Evolutionary conservation across 2,797 vertebrate species (phyloP).

Genomic region (Muraenolepis orangiensis): DNA sequence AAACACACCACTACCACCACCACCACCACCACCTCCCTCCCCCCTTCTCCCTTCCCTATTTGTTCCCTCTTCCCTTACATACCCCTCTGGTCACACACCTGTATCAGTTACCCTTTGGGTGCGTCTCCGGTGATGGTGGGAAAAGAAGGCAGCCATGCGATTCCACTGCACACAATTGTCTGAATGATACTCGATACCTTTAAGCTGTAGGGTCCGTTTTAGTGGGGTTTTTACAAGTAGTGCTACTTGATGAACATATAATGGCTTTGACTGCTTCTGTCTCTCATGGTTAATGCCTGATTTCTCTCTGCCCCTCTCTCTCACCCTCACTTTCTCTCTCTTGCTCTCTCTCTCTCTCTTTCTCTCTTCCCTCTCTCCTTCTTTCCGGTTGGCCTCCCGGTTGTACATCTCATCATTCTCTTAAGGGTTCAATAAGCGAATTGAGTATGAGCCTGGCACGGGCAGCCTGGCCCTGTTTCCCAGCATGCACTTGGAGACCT

Average conservation of each 20-base stretch:
- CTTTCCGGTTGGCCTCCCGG: background rate
- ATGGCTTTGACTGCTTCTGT: constrained; percentile 22
- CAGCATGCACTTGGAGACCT: constrained; percentile 88
- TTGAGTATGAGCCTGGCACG: constrained; percentile 95
- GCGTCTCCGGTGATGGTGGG: constrained; percentile 24
- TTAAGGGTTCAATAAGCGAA: constrained; percentile 90
- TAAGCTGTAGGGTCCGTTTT: background rate
- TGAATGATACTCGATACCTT: background rate
- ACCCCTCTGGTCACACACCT: background rate
- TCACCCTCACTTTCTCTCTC: too few relatives aligned
- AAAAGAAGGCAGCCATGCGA: background rate
- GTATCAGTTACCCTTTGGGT: constrained; percentile 12
- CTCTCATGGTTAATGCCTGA: constrained; percentile 18
- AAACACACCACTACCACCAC: too few relatives aligned
- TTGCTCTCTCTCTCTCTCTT: too few relatives aligned
- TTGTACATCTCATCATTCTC: background rate
- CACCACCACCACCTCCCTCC: too few relatives aligned
- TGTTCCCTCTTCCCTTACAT: background rate
- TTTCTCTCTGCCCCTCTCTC: too few relatives aligned
- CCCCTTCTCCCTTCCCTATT: background rate
- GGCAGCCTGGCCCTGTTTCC: constrained; percentile 91
- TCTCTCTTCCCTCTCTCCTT: background rate
- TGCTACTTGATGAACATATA: constrained; percentile 22
- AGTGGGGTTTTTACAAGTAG: background rate
- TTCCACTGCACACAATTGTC: background rate